Evolutionary conservation across 2,797 vertebrate genomes (phyloP), one percentile per base, ranked within the genome.

Genomic region (Eleutherodactylus coqui): DNA sequence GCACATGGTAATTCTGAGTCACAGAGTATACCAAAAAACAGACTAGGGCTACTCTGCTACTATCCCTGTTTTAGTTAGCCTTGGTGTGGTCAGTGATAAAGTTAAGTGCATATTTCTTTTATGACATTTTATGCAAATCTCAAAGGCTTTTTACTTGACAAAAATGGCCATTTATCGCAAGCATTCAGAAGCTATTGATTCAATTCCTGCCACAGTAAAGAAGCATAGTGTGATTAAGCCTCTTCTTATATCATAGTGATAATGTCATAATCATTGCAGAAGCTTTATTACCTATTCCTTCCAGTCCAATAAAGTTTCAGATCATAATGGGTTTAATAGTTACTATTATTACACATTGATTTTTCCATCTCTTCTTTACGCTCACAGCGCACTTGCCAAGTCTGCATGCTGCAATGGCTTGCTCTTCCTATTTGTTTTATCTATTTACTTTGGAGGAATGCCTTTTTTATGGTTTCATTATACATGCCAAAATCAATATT

Each of bases 181-280:
- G 89, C 89, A 89, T 86, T 89, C 89, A 85, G 67, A 90, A 76
- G 86, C 70, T 91, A 92, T 92, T 88, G 90, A 92, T 80, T 75
- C n/a, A 19, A 79, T 75, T 24, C 32, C 32, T 51, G 69, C 76
- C 11, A 38, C n/a, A 13, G 58, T 2, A 36, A 51, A 51, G 17
- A 78, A 24, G 73, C 60, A 53, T 64, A 7, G 51, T 64, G 73
- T 84, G 82, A 84, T 91, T 91, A 89, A 80, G 55, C 36, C 58
- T 82, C 85, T 90, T 80, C 89, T 90, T 90, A 87, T 91, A 91
- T 91, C 89, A 90, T 83, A 88, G 90, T 91, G 91, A 91, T 90
- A 86, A 89, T 90, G 89, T 89, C 89, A 85, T 70, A 89, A 90
- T 90, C 86, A 43, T 87, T 89, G 83, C 89, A 88, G 88, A 88